Evolutionary conservation across 2,888 invertebrate genomes (phyloP).

Genomic region (Resseliella maxima): DNA sequence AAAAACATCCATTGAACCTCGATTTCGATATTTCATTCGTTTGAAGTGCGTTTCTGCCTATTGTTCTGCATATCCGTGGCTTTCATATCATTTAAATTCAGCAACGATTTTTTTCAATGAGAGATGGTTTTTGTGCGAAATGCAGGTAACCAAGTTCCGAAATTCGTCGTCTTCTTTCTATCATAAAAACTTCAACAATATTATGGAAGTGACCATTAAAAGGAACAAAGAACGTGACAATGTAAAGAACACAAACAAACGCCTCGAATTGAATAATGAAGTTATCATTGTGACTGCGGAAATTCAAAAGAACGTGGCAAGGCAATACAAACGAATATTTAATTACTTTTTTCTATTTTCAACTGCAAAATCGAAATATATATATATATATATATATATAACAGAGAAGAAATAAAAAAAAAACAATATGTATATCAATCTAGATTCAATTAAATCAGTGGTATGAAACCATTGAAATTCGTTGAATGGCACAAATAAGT

Average conservation of each 20-base stretch:
- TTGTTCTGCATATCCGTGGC: neutral
- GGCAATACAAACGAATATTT: constrained; percentile 17
- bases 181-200: neutral
- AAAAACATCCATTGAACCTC: neutral
- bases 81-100: neutral
- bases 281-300: constrained; percentile 21
- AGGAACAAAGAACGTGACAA: constrained; percentile 6
- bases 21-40: neutral
- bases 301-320: neutral
- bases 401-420: neutral
- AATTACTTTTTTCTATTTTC: neutral
- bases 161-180: neutral
- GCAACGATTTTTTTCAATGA: neutral
- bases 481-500: neutral
- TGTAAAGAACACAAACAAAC: neutral
- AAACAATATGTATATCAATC: neutral
- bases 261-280: constrained; percentile 11
- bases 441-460: constrained; percentile 29
- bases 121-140: neutral
- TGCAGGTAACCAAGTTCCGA: neutral
- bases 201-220: neutral
- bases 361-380: neutral
- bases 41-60: neutral
- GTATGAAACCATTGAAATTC: neutral
- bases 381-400: neutral